These are phyloP conservation scores for Tenthredo amoena DNA, from an alignment of 2,888 invertebrate species.

Conservation along the genomic window DNA sequence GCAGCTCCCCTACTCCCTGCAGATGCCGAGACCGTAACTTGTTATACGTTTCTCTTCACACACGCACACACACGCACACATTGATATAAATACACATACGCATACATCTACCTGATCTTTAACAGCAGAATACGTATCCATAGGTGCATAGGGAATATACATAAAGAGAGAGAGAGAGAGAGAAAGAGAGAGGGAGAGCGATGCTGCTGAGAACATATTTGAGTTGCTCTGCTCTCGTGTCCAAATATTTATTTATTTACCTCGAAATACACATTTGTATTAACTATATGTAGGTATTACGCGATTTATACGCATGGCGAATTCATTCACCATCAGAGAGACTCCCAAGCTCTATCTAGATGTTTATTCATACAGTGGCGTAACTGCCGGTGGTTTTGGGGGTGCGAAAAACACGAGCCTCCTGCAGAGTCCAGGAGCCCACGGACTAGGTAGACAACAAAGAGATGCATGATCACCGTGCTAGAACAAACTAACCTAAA, in stretches of 20 bases:
- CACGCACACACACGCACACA: background rate
- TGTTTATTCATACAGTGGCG: background rate
- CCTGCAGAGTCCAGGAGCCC: too few relatives aligned
- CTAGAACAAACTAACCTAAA: too few relatives aligned
- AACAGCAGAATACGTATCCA: background rate
- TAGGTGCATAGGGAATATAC: conserved; percentile 21
- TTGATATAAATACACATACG: background rate
- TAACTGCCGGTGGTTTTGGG: too few relatives aligned
- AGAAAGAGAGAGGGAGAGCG: conserved; percentile 59
- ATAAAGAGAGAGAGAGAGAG: background rate
- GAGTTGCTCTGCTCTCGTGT: conserved; percentile 72
- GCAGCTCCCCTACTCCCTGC: background rate
- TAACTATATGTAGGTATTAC: conserved; percentile 54
- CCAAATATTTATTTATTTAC: conserved; percentile 77
- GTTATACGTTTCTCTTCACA: conserved; percentile 17
- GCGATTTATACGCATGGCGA: conserved; percentile 34
- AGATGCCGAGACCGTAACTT: background rate
- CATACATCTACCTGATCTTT: background rate
- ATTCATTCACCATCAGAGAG: conserved; percentile 12
- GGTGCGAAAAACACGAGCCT: too few relatives aligned
- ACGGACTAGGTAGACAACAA: too few relatives aligned
- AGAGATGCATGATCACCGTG: too few relatives aligned
- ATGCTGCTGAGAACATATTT: conserved; percentile 70
- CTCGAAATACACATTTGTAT: conserved; percentile 69
- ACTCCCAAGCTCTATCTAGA: background rate